phyloP scores from a whole-genome alignment of 2,113 vertebrate genomes.

The Tonatia bakeri region DNA sequence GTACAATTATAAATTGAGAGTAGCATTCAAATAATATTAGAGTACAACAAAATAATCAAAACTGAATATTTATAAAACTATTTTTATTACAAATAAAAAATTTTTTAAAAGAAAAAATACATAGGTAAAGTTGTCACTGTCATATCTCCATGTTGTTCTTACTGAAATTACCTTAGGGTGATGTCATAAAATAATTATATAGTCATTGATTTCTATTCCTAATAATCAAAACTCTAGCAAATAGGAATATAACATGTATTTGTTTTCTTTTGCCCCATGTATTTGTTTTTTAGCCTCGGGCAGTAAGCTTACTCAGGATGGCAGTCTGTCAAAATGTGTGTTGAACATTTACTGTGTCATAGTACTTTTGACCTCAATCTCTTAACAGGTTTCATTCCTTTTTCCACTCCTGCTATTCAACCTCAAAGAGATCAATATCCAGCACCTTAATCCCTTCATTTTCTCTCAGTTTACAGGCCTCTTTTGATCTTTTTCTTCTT shows the following conservation, averaged over 20 bases:
- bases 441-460: neutral
- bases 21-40: neutral
- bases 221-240: neutral
- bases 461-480: neutral
- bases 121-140: neutral
- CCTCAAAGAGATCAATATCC: neutral
- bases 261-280: neutral
- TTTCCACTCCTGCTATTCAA: neutral
- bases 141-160: neutral
- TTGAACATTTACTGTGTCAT: neutral
- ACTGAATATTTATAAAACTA: neutral
- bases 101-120: neutral
- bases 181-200: neutral
- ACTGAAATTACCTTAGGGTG: constrained; percentile 26
- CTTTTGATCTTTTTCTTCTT: neutral
- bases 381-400: neutral
- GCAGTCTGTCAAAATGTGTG: neutral
- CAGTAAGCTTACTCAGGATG: neutral
- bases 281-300: neutral
- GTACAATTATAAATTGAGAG: neutral
- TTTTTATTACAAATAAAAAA: neutral
- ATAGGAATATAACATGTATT: neutral
- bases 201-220: neutral
- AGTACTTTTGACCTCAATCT: neutral
- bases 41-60: neutral